phyloP scores from a whole-genome alignment of 2,888 invertebrate species.

The Orthosia cruda region DNA sequence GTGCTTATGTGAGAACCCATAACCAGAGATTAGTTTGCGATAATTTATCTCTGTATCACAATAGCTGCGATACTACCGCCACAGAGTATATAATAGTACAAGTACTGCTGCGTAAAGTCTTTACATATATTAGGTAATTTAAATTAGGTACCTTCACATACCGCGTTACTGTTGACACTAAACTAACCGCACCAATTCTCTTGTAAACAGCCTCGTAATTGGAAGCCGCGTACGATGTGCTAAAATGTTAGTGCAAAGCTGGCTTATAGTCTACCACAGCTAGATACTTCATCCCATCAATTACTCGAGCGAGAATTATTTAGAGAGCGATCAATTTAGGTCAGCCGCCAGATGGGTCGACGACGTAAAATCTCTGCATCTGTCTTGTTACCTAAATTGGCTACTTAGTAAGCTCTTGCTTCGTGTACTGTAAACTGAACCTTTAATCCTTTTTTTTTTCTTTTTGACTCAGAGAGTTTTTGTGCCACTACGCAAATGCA shows the following conservation, averaged over 20 bases:
- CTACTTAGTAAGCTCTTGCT: neutral
- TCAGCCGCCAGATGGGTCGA: neutral
- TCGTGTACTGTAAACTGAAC: neutral
- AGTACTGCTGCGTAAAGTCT: neutral
- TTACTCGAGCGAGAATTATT: constrained; percentile 14
- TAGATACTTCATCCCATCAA: constrained; percentile 12
- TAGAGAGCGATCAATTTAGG: constrained; percentile 10
- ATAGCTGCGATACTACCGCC: neutral
- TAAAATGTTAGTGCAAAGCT: constrained; percentile 4
- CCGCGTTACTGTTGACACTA: neutral
- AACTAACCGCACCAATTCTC: neutral
- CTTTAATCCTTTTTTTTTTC: neutral
- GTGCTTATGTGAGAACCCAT: neutral
- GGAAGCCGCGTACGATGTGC: constrained; percentile 1
- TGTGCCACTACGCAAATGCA: constrained; percentile 20
- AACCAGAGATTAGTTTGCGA: neutral
- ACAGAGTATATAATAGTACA: too few relatives aligned
- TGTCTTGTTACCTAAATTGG: neutral
- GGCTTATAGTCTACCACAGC: neutral
- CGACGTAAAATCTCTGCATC: neutral
- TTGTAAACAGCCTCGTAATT: neutral
- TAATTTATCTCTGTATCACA: neutral
- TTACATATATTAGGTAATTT: neutral
- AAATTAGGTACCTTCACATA: too few relatives aligned
- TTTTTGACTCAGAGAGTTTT: constrained; percentile 3